Conservation (phyloP, 2,888 invertebrate species). For the Cantharis rustica region DNA sequence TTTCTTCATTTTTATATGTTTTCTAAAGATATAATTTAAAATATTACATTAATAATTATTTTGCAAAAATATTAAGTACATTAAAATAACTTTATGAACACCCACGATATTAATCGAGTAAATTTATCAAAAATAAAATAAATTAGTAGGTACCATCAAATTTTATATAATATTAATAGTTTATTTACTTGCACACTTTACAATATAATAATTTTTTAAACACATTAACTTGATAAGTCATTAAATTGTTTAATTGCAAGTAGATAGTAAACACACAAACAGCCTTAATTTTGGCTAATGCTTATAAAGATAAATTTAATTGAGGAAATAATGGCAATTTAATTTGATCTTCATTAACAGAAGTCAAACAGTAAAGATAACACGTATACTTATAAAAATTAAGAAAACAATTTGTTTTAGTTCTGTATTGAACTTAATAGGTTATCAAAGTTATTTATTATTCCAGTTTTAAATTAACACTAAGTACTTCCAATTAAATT, state of each 20-base stretch:
- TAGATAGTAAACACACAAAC: conserved; percentile 25
- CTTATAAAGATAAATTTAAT: conserved; percentile 28
- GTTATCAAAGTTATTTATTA: neutral
- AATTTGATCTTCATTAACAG: conserved; percentile 20
- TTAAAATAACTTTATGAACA: too few relatives aligned
- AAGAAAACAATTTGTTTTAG: conserved; percentile 16
- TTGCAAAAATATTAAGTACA: too few relatives aligned
- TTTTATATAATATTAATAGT: neutral
- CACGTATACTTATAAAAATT: conserved; percentile 26
- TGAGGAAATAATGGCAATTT: conserved; percentile 25
- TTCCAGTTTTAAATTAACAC: neutral
- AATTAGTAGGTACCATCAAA: neutral
- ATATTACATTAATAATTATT: too few relatives aligned
- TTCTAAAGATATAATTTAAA: too few relatives aligned
- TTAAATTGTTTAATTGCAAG: neutral
- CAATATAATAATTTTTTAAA: neutral
- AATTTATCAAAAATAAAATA: neutral
- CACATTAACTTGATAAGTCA: neutral
- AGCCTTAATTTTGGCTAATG: conserved; percentile 27
- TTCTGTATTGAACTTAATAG: conserved; percentile 8
- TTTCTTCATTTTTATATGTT: too few relatives aligned
- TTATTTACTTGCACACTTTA: neutral
- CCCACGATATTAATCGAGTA: too few relatives aligned
- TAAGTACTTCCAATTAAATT: neutral
- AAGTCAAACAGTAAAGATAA: conserved; percentile 29